Evolutionary conservation across 2,113 vertebrate genomes (phyloP), one percentile per base, ranked within the genome.

Genomic region (Gopherus flavomarginatus): DNA sequence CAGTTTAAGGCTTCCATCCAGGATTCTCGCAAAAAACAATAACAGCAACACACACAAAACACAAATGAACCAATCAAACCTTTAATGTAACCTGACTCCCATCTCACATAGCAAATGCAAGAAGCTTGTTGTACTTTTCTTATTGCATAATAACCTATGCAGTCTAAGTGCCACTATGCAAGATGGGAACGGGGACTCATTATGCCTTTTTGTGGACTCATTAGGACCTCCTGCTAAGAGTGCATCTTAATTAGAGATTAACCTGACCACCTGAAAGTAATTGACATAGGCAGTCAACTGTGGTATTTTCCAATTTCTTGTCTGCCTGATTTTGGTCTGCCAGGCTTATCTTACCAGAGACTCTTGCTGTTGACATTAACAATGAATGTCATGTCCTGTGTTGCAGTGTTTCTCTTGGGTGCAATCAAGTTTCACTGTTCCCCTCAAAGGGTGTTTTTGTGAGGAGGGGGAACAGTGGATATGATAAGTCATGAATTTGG

Each of bases 231-330:
- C 38, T 93, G 86, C 94, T 88, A 94, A 96, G 86, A 89, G 83
- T 97, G 93, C 91, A 92, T 95, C 90, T 95, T 97, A 97, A 97
- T 98, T 98, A 97, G 88, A 59, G 69, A 95, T 96, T 96, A 98
- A 97, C 94, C 87, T 97, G 94, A 94, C 94, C 97, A 97, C 97
- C 97, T 97, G 97, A 97, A 97, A 97, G 93, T 94, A 97, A 97
- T 97, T 98, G 94, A 92, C 95, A 90, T 69, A 96, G 94, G 95
- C 97, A 97, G 95, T 91, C 97, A 97, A 93, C 91, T 97, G 93
- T 92, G 91, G 77, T 93, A 79, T 97, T 97, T 97, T 97, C 92
- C 92, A 96, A 86, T 97, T 96, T 97, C 93, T 93, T 81, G 88
- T 94, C 90, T 92, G 88, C 91, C 81, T 97, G 83, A 86, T 79